phyloP scores from a whole-genome alignment of 2,888 invertebrate genomes.

The Chorisops tibialis region DNA sequence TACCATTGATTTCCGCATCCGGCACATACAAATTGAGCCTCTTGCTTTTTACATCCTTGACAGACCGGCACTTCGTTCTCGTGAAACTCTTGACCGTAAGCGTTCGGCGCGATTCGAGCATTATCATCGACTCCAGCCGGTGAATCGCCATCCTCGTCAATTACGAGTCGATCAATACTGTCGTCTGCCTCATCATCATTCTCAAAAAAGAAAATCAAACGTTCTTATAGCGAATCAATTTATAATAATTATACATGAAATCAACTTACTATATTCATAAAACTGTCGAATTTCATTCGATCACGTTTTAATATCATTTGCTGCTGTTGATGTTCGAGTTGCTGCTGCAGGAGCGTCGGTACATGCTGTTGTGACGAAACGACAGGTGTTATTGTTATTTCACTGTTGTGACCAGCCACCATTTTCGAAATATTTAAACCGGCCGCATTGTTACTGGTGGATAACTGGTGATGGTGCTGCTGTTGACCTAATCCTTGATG shows the following conservation, averaged over 20 bases:
- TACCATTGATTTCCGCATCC: conserved; percentile 93
- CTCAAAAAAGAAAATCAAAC: conserved; percentile 18
- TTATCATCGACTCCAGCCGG: conserved; percentile 41
- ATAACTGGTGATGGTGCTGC: conserved; percentile 5
- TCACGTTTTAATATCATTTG: conserved; percentile 27
- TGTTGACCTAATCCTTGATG: conserved; percentile 2
- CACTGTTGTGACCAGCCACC: conserved; percentile 52
- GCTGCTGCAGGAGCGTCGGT: conserved; percentile 36
- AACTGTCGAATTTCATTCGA: conserved; percentile 34
- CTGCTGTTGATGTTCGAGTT: conserved; percentile 30
- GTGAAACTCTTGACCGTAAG: conserved; percentile 49
- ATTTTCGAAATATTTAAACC: conserved; percentile 50
- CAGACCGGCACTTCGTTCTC: conserved; percentile 65
- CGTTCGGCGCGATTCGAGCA: conserved; percentile 40
- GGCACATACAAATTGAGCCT: conserved; percentile 84
- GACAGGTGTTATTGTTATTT: conserved; percentile 62
- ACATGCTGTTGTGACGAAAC: conserved; percentile 36
- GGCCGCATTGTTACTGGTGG: conserved; percentile 18
- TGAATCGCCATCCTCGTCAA: conserved; percentile 59
- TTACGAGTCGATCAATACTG: conserved; percentile 59
- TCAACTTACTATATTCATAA: conserved; percentile 36
- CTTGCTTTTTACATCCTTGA: conserved; percentile 78
- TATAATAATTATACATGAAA: neutral
- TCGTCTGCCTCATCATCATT: conserved; percentile 61
- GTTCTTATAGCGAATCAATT: conserved; percentile 21